Evolutionary conservation across 2,888 invertebrate genomes (phyloP).

Genomic region (Ectobius pallidus): DNA sequence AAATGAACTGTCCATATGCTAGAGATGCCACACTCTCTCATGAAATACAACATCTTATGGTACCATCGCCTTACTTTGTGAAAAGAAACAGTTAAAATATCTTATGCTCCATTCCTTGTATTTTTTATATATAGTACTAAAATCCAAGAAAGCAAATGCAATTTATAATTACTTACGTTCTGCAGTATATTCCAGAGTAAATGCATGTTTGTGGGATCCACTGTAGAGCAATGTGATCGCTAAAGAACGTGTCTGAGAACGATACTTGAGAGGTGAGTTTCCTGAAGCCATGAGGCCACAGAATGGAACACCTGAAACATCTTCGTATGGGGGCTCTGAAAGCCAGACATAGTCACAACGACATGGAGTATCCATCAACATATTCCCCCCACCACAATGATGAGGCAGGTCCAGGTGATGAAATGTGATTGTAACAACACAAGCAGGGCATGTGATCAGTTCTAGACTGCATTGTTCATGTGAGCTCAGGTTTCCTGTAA

Average conservation of each 20-base stretch:
- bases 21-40: too few species aligned
- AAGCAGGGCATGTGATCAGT: conserved; percentile 72
- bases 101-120: too few species aligned
- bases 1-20: too few species aligned
- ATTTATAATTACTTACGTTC: conserved; percentile 65
- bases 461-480: conserved; percentile 67
- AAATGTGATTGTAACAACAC: conserved; percentile 63
- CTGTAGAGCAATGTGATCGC: conserved; percentile 65
- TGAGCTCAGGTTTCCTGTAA: conserved; percentile 37
- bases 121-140: too few species aligned
- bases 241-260: conserved; percentile 65
- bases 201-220: conserved; percentile 64
- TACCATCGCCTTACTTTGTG: too few species aligned
- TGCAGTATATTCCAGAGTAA: conserved; percentile 67
- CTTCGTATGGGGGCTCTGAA: conserved; percentile 68
- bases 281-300: conserved; percentile 57
- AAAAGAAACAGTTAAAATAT: too few species aligned
- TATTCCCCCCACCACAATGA: conserved; percentile 52
- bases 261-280: conserved; percentile 56
- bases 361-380: conserved; percentile 50
- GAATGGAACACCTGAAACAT: conserved; percentile 64
- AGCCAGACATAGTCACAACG: conserved; percentile 69
- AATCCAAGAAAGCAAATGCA: too few species aligned
- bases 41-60: too few species aligned
- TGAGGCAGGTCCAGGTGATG: conserved; percentile 55